Evolutionary conservation across 2,113 vertebrate genomes (phyloP).

Genomic region (Lethenteron reissneri): DNA sequence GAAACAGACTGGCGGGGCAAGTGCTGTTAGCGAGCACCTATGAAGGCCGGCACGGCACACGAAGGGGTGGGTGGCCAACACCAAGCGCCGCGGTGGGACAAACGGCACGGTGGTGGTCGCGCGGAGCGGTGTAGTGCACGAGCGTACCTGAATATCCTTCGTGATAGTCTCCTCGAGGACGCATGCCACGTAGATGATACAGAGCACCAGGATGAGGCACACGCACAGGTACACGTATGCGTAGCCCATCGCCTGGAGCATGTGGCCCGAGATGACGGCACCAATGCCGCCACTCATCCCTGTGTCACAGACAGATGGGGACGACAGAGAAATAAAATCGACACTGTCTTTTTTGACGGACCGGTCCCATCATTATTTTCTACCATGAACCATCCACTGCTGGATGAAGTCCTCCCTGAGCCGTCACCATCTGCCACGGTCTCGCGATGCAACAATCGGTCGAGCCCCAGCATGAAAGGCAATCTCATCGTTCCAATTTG

Average conservation of each 20-base stretch:
- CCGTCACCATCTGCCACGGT: no score
- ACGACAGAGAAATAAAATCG: no score
- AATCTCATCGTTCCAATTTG: no score
- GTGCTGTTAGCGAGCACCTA: neutral
- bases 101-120: neutral
- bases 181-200: neutral
- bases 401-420: no score
- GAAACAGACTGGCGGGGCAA: no score
- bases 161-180: neutral
- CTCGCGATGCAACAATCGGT: no score
- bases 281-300: neutral
- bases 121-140: neutral
- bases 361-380: no score
- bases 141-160: neutral
- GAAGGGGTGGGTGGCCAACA: neutral
- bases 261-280: neutral
- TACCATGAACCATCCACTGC: no score
- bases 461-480: no score
- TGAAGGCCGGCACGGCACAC: neutral
- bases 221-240: conserved; percentile 2
- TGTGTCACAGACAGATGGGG: no score
- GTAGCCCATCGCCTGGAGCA: neutral
- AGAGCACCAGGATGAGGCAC: neutral
- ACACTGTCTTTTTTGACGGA: no score
- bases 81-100: neutral